Conservation (phyloP, 1,140 invertebrate species). For the Berghia stephanieae region DNA sequence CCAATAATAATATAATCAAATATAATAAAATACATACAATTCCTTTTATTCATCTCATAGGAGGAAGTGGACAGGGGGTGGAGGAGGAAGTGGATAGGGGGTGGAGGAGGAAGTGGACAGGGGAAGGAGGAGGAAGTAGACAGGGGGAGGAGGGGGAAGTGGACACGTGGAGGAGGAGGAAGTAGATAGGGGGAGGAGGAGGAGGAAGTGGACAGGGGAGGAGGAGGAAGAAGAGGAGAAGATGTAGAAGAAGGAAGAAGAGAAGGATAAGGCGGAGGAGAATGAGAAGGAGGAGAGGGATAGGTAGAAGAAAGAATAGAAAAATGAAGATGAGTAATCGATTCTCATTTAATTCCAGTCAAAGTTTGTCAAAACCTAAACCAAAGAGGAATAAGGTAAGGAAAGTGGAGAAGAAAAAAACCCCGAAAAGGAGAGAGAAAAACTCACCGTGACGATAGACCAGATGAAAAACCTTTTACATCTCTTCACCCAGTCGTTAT, state of each 20-base stretch:
- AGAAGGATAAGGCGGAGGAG: neutral
- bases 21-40: no score
- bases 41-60: no score
- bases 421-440: neutral
- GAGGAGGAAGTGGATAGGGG: no score
- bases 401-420: neutral
- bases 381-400: neutral
- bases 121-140: slow-evolving; percentile 21
- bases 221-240: neutral
- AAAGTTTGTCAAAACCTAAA: no score
- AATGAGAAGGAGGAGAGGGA: neutral
- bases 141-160: neutral
- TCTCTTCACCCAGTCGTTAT: slow-evolving; percentile 71
- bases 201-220: neutral
- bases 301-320: neutral
- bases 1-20: neutral
- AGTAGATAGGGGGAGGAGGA: neutral
- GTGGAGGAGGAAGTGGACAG: slow-evolving; percentile 9
- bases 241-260: neutral
- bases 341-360: no score
- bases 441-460: slow-evolving; percentile 25
- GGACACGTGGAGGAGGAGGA: neutral
- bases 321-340: no score
- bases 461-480: slow-evolving; percentile 29
- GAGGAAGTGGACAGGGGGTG: no score